Evolutionary conservation across 2,888 invertebrate genomes (phyloP).

Genomic region (Rhagium mordax): DNA sequence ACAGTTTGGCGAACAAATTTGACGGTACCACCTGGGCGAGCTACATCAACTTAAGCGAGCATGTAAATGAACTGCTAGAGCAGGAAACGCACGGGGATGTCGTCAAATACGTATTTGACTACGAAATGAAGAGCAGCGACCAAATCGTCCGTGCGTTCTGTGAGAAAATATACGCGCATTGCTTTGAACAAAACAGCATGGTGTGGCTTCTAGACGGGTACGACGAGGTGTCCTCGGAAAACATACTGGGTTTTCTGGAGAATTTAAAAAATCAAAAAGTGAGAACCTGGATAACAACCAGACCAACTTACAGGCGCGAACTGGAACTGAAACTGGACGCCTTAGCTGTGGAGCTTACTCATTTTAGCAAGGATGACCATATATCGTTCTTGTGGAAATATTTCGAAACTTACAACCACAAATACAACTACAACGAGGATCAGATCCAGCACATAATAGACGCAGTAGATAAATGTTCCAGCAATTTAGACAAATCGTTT

Average conservation of each 20-base stretch:
- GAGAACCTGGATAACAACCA: constrained; percentile 28
- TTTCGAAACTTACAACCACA: constrained; percentile 13
- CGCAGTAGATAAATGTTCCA: constrained; percentile 21
- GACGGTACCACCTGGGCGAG: constrained; percentile 7
- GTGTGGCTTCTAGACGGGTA: constrained; percentile 29
- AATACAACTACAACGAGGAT: neutral
- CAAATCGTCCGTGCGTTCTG: neutral
- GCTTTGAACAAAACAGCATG: neutral
- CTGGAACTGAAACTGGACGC: constrained; percentile 14
- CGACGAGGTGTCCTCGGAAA: constrained; percentile 28
- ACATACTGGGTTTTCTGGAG: constrained; percentile 8
- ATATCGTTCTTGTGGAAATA: constrained; percentile 21
- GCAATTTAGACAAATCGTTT: constrained; percentile 15
- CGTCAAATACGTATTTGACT: neutral
- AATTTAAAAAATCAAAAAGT: neutral
- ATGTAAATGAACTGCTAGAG: constrained; percentile 3
- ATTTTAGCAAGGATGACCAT: constrained; percentile 24
- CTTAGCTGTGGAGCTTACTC: constrained; percentile 15
- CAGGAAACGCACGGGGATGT: neutral
- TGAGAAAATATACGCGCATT: neutral
- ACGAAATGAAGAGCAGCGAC: neutral
- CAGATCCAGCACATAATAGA: constrained; percentile 25
- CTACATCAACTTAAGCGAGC: constrained; percentile 29
- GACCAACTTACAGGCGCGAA: constrained; percentile 15
- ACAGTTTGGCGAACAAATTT: constrained; percentile 25